Percentiles rank a stretch among this genome's conserved stretches.
Evolutionary conservation across 2,888 invertebrate species (phyloP).

Genomic region (Morpho helenor): DNA sequence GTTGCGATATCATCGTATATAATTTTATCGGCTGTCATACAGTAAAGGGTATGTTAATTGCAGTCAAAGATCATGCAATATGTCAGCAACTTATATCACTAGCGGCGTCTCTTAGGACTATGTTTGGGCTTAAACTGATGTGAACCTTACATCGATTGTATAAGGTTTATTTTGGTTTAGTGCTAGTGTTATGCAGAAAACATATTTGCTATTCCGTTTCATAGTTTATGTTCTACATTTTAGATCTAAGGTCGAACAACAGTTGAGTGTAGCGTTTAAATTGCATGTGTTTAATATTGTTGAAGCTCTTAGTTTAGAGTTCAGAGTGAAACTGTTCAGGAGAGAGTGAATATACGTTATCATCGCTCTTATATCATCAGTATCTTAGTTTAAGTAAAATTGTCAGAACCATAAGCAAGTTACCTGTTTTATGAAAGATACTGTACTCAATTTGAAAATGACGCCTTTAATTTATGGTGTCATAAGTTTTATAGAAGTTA

Average conservation of each 20-base stretch:
- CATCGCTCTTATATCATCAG: too few species aligned
- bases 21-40: slow-evolving; percentile 6
- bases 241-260: not conserved
- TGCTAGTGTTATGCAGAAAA: not conserved
- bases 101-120: slow-evolving; percentile 7
- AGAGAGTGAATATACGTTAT: too few species aligned
- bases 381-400: too few species aligned
- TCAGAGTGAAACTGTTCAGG: too few species aligned
- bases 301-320: too few species aligned
- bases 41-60: slow-evolving; percentile 44
- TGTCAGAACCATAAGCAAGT: too few species aligned
- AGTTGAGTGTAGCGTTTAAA: too few species aligned
- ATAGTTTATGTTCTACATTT: slow-evolving; percentile 10
- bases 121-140: not conserved
- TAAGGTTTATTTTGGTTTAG: not conserved
- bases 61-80: slow-evolving; percentile 48
- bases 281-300: too few species aligned
- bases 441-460: too few species aligned
- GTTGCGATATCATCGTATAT: not conserved
- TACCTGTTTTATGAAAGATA: too few species aligned
- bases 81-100: slow-evolving; percentile 27
- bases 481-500: too few species aligned
- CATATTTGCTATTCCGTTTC: not conserved
- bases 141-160: not conserved
- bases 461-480: too few species aligned